phyloP scores from a whole-genome alignment of 2,888 invertebrate genomes.

The Spisula subtruncata region DNA sequence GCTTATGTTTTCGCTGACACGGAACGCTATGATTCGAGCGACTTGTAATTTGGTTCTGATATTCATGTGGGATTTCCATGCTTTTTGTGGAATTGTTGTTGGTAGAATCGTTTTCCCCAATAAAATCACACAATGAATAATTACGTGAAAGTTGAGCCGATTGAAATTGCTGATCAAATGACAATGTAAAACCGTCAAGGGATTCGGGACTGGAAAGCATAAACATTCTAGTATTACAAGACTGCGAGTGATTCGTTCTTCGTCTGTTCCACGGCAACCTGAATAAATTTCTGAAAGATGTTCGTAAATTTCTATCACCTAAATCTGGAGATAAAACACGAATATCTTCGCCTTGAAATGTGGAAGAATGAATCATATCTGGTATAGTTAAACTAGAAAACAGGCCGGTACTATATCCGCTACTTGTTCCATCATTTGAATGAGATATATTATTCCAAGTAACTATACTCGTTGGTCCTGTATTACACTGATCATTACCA shows the following conservation, averaged over 20 bases:
- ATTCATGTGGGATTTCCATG: slow-evolving; percentile 6
- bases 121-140: slow-evolving; percentile 46
- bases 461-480: slow-evolving; percentile 73
- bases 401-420: slow-evolving; percentile 72
- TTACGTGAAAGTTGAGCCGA: slow-evolving; percentile 52
- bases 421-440: slow-evolving; percentile 62
- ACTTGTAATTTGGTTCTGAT: neutral
- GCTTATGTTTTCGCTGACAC: neutral
- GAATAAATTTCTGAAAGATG: slow-evolving; percentile 88
- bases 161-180: slow-evolving; percentile 57
- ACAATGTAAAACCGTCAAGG: slow-evolving; percentile 59
- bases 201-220: slow-evolving; percentile 70
- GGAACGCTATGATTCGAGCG: neutral
- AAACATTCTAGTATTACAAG: slow-evolving; percentile 63
- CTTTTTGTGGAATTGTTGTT: slow-evolving; percentile 14
- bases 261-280: slow-evolving; percentile 67
- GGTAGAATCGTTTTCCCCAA: neutral
- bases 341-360: slow-evolving; percentile 28
- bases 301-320: slow-evolving; percentile 81
- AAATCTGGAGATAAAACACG: slow-evolving; percentile 34
- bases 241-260: slow-evolving; percentile 40
- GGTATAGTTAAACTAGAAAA: slow-evolving; percentile 70
- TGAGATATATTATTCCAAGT: slow-evolving; percentile 75
- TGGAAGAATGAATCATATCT: slow-evolving; percentile 62
- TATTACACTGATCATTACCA: slow-evolving; percentile 72